Evolutionary conservation across 2,888 invertebrate species (phyloP).

Genomic region (Leucophenga maculata): DNA sequence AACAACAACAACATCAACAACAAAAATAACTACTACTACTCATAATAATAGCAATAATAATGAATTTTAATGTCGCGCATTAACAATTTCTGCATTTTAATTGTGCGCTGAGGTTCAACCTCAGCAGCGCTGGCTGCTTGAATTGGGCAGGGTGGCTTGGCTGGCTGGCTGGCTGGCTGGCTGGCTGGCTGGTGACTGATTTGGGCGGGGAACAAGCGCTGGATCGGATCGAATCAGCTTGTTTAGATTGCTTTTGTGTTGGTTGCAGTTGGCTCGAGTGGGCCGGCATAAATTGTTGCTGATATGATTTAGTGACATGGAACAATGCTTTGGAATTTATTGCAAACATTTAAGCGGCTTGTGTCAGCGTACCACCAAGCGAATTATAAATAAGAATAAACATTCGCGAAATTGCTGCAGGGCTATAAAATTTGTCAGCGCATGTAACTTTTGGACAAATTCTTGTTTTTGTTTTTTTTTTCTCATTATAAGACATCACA

Average conservation of each 20-base stretch:
- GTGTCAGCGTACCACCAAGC: constrained; percentile 54
- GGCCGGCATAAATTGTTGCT: constrained; percentile 63
- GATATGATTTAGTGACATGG: constrained; percentile 66
- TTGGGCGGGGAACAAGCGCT: too few species aligned
- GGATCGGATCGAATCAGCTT: background rate
- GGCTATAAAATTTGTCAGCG: constrained; percentile 56
- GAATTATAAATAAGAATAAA: constrained; percentile 50
- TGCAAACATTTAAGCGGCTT: constrained; percentile 60
- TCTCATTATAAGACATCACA: too few species aligned
- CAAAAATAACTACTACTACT: background rate
- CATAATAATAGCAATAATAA: constrained; percentile 16
- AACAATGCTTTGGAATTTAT: constrained; percentile 64
- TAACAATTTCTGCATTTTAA: constrained; percentile 67
- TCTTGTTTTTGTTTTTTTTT: background rate
- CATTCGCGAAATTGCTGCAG: constrained; percentile 40
- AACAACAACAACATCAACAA: background rate
- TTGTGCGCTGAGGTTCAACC: constrained; percentile 48
- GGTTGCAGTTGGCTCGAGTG: constrained; percentile 23
- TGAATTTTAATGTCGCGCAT: constrained; percentile 64
- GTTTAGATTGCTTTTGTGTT: background rate
- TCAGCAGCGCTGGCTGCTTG: background rate
- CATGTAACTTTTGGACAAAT: constrained; percentile 13
- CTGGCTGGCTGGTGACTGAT: too few species aligned
- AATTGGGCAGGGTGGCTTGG: too few species aligned
- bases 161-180: too few species aligned